Percentiles rank a stretch among this genome's conserved stretches.
These are phyloP conservation scores for Diplogasteroides magnus DNA, from an alignment of 1,140 invertebrate genomes.

Conservation along the genomic window DNA sequence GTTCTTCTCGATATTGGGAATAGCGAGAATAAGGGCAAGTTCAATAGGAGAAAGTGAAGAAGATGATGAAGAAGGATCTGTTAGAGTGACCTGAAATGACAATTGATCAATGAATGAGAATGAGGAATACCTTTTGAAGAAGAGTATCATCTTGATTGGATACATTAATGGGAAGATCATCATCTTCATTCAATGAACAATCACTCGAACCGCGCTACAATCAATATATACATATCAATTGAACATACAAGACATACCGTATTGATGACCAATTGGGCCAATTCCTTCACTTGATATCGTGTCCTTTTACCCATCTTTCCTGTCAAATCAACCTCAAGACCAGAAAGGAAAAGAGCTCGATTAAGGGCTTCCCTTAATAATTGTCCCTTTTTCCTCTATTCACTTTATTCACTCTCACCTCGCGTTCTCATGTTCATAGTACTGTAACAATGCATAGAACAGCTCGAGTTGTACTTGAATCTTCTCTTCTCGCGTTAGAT, in stretches of 20 bases:
- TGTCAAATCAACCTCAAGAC: constrained; percentile 42
- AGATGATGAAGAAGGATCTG: neutral
- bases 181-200: neutral
- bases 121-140: neutral
- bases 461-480: neutral
- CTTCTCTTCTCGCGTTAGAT: constrained; percentile 4
- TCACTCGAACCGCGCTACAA: no score
- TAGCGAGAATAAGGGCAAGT: constrained; percentile 11
- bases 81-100: neutral
- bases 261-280: constrained; percentile 67
- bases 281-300: constrained; percentile 73
- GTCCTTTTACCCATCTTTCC: constrained; percentile 81
- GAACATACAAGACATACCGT: neutral
- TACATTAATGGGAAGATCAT: neutral
- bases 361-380: neutral
- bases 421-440: neutral
- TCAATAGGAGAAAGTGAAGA: neutral
- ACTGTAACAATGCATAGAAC: neutral
- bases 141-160: neutral
- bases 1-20: neutral
- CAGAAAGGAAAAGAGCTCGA: neutral
- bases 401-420: no score
- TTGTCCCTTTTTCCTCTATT: no score
- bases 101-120: no score
- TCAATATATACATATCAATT: neutral